These are phyloP conservation scores for Cavia aperea DNA, from an alignment of 2,113 vertebrate species.

Conservation along the genomic window DNA sequence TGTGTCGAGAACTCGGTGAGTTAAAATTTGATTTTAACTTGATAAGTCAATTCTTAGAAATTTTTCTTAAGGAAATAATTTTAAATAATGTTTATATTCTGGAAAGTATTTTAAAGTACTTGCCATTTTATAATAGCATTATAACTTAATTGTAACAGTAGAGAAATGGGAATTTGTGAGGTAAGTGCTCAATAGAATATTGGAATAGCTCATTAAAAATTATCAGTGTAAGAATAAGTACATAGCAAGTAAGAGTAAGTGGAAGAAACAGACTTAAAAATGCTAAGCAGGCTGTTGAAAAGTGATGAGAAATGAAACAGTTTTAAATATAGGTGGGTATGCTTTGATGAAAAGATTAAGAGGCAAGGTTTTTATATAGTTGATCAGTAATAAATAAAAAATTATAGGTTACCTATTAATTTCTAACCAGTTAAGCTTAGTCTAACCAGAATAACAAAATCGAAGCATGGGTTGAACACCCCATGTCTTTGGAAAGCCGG, in stretches of 20 bases:
- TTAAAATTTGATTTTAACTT: conserved; percentile 40
- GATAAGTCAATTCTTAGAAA: conserved; percentile 19
- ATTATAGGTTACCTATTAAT: not conserved
- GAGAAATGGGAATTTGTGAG: not conserved
- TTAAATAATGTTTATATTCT: conserved; percentile 10
- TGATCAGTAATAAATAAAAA: conserved; percentile 24
- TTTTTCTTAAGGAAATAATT: conserved; percentile 29
- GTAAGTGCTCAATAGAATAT: not conserved
- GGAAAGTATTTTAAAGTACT: not conserved
- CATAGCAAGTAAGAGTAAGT: not conserved
- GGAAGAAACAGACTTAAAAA: conserved; percentile 27
- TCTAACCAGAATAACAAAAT: not conserved
- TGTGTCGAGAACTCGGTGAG: conserved; percentile 86
- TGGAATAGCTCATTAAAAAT: conserved; percentile 14
- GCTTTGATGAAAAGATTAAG: not conserved
- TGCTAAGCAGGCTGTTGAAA: conserved; percentile 10
- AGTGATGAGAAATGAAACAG: not conserved
- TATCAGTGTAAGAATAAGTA: not conserved
- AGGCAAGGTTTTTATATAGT: conserved; percentile 6
- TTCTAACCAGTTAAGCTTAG: conserved; percentile 19
- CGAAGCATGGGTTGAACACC: not conserved
- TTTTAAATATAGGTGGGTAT: conserved; percentile 13
- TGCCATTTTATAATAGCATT: not conserved
- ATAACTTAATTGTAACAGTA: not conserved
- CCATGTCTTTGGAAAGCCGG: not conserved